Percentiles rank a stretch among this genome's conserved stretches.
Conservation (phyloP, 2,888 invertebrate species). For the Clostera curtula region DNA sequence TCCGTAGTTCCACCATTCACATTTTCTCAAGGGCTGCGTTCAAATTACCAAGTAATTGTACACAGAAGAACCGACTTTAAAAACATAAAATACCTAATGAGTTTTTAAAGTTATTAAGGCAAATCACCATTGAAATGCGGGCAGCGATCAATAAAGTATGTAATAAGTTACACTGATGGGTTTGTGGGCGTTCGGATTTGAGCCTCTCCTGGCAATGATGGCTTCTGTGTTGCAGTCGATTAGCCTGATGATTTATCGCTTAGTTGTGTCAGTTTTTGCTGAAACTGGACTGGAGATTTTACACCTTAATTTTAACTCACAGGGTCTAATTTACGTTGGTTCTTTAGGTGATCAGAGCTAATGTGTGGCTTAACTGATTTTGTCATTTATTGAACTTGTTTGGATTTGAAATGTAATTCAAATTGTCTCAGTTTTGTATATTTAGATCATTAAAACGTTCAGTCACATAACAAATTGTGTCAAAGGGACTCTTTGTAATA, state of each 20-base stretch:
- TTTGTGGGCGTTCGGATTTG: conserved; percentile 27
- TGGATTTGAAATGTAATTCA: too few relatives aligned
- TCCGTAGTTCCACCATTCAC: conserved; percentile 1
- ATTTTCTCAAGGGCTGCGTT: conserved; percentile 6
- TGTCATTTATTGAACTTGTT: too few relatives aligned
- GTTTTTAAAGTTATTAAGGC: conserved; percentile 64
- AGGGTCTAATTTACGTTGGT: too few relatives aligned
- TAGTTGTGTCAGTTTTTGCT: conserved; percentile 23
- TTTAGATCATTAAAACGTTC: too few relatives aligned
- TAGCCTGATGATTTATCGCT: conserved; percentile 54
- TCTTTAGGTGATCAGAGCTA: conserved; percentile 18
- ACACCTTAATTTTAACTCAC: too few relatives aligned
- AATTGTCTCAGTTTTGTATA: too few relatives aligned
- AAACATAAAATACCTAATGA: conserved; percentile 50
- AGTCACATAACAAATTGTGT: too few relatives aligned
- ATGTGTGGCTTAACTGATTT: conserved; percentile 14
- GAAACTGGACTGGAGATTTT: too few relatives aligned
- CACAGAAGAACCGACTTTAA: conserved; percentile 35
- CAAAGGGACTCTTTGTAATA: too few relatives aligned
- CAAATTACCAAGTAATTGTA: conserved; percentile 21
- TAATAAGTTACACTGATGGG: conserved; percentile 49
- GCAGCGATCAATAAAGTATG: conserved; percentile 43
- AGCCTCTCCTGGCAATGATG: conserved; percentile 43
- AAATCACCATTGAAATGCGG: conserved; percentile 52
- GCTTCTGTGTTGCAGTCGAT: conserved; percentile 57